Evolutionary conservation across 1,140 invertebrate genomes (phyloP), one percentile per base, ranked within the genome.

Genomic region (Zaprionus camerounensis): DNA sequence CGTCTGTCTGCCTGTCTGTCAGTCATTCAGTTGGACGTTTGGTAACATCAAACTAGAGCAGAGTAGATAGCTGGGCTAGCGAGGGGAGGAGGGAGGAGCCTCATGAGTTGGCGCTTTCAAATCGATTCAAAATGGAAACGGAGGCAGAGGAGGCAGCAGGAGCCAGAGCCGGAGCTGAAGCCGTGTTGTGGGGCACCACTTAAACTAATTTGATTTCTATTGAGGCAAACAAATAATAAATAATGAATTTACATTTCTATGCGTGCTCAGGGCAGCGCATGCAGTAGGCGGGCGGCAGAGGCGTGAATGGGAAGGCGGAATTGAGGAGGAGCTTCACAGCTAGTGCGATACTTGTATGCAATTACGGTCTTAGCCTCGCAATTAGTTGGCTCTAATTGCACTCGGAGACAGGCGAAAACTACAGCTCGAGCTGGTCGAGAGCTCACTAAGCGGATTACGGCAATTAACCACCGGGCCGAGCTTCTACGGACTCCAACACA

Each of bases 171-270:
- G 31, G 57, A 56, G 69, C 51, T 67, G 71, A 59, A 59, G 26
- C 26, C 34, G 31, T 62, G 62, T 44, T 65, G 56, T 58, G 66
- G 67, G 67, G 74, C 80, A 72, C 81, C 85, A 90, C 85, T 90
- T 90, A 90, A 90, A 90, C 85, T 90, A 90, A 90, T 90, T 90
- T 90, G 85, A 90, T 90, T 90, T 90, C 85, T 90, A 90, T 90
- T 90, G 81, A 90, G 82, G 85, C 86, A 90, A 90, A 90, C 85
- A 90, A 90, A 90, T 90, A 90, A 85, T 90, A 90, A 90, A 90
- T 90, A 90, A 90, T 90, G 85, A 90, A 90, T 90, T 90, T 90
- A 90, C 85, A 91, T 90, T 90, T 90, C 85, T 85, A 90, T 85
- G 82, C 85, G 85, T 90, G 78, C 78, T 78, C 53, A 61, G 63